Conservation (phyloP, 2,797 vertebrate genomes). For the Danio albolineatus region DNA sequence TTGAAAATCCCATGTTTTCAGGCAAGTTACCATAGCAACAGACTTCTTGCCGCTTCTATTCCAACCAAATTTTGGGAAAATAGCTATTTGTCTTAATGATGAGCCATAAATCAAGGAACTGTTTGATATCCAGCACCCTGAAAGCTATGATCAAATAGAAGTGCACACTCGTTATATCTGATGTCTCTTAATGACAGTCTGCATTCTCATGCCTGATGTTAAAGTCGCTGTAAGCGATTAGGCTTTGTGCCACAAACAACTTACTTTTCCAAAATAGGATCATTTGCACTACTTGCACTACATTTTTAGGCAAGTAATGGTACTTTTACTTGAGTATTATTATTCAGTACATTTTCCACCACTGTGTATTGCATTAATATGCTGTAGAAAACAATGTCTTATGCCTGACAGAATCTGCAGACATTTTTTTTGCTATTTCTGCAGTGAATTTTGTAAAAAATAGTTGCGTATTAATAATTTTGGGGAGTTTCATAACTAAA, state of each 20-base stretch:
- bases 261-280: not conserved
- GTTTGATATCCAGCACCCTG: not conserved
- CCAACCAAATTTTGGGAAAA: constrained; percentile 27
- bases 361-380: no score
- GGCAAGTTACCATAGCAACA: constrained; percentile 69
- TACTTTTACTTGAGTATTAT: no score
- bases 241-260: not conserved
- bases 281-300: no score
- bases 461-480: no score
- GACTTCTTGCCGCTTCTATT: constrained; percentile 37
- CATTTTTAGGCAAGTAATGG: no score
- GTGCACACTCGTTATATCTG: not conserved
- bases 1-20: constrained; percentile 58
- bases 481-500: no score
- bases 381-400: no score
- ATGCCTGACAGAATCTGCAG: no score
- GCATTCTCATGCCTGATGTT: not conserved
- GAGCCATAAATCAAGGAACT: not conserved
- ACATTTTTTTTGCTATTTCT: no score
- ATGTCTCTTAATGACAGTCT: not conserved
- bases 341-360: no score
- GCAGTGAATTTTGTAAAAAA: no score
- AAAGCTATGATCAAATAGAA: not conserved
- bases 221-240: not conserved
- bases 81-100: constrained; percentile 25